Percentiles rank a stretch among this genome's conserved stretches.
phyloP scores from a whole-genome alignment of 2,888 invertebrate genomes.

The Drosophila neotestacea region DNA sequence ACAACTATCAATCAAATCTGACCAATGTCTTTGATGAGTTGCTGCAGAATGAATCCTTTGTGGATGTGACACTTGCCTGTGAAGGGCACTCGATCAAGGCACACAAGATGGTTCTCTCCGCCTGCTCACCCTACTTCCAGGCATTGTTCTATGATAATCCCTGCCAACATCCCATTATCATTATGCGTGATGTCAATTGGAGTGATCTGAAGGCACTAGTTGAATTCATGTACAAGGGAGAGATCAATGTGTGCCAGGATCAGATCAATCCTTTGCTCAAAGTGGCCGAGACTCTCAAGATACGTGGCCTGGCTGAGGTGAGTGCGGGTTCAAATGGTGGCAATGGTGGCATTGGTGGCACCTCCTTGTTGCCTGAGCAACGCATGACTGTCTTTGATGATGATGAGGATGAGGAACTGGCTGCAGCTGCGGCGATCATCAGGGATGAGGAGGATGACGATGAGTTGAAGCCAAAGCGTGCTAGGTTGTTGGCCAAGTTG shows the following conservation, averaged over 20 bases:
- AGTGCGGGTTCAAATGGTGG: constrained; percentile 82
- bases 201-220: constrained; percentile 95
- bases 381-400: constrained; percentile 82
- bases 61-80: constrained; percentile 96
- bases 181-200: constrained; percentile 96
- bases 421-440: constrained; percentile 51
- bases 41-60: constrained; percentile 94
- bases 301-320: constrained; percentile 94
- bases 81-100: constrained; percentile 96
- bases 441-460: constrained; percentile 88
- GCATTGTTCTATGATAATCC: constrained; percentile 96
- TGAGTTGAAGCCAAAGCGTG: constrained; percentile 74
- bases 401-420: constrained; percentile 85
- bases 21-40: constrained; percentile 93
- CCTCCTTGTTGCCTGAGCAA: constrained; percentile 85
- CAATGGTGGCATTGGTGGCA: constrained; percentile 33
- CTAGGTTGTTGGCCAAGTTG: constrained; percentile 65
- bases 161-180: constrained; percentile 96
- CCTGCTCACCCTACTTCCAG: constrained; percentile 97
- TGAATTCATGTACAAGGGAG: constrained; percentile 98
- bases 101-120: constrained; percentile 96
- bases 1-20: constrained; percentile 95
- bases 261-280: constrained; percentile 94
- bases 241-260: constrained; percentile 96
- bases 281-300: constrained; percentile 94